Conservation (phyloP, 2,888 invertebrate genomes). For the Ichneumoninae sp. region DNA sequence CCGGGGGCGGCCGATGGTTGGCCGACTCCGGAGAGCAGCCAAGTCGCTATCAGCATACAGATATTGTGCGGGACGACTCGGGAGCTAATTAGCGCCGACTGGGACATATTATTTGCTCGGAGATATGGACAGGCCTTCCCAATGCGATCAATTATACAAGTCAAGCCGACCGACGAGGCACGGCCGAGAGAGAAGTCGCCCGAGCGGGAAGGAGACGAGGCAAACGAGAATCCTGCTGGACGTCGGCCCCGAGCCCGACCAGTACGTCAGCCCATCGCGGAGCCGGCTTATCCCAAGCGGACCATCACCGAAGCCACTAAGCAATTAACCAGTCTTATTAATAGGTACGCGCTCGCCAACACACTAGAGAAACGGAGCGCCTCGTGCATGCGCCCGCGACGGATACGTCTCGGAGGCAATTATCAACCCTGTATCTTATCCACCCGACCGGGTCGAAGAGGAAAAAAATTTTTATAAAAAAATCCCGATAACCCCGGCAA, state of each 20-base stretch:
- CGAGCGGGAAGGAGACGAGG: conserved; percentile 32
- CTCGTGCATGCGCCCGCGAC: conserved; percentile 64
- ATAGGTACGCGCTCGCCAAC: conserved; percentile 64
- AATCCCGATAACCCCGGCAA: conserved; percentile 23
- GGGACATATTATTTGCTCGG: conserved; percentile 67
- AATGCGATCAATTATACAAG: conserved; percentile 69
- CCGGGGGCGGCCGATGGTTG: conserved; percentile 33
- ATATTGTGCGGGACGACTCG: conserved; percentile 49
- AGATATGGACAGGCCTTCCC: conserved; percentile 68
- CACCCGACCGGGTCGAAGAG: conserved; percentile 4
- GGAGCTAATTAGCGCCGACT: conserved; percentile 66
- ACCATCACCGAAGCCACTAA: conserved; percentile 67
- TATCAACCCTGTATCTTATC: conserved; percentile 58
- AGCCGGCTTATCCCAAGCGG: conserved; percentile 69
- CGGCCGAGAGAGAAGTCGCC: conserved; percentile 19
- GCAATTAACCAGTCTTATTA: conserved; percentile 76
- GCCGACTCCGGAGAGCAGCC: conserved; percentile 40
- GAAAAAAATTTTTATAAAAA: not conserved
- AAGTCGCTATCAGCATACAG: conserved; percentile 43
- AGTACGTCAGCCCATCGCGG: conserved; percentile 17
- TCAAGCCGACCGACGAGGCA: conserved; percentile 51
- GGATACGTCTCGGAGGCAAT: conserved; percentile 71
- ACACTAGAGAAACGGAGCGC: conserved; percentile 43
- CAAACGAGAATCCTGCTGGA: conserved; percentile 47
- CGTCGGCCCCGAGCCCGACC: conserved; percentile 39